These are phyloP conservation scores for Pomacea maculata DNA, from an alignment of 1,140 invertebrate species.

Conservation along the genomic window DNA sequence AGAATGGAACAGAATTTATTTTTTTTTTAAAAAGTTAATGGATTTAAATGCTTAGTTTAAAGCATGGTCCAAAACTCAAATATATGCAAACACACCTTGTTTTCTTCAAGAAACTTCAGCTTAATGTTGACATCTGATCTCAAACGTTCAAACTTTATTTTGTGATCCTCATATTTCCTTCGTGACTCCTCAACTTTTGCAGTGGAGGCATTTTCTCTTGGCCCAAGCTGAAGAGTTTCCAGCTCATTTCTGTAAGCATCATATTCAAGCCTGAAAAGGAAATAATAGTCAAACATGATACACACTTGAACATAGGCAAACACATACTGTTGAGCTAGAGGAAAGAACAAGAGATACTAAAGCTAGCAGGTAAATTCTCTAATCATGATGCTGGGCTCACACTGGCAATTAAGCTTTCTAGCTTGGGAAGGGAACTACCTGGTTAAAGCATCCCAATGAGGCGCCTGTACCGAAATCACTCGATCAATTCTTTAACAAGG, in stretches of 20 bases:
- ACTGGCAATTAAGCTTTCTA: too few relatives aligned
- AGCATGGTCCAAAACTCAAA: neutral
- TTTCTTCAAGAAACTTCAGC: conserved; percentile 95
- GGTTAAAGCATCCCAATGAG: too few relatives aligned
- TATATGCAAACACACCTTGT: conserved; percentile 75
- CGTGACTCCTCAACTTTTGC: conserved; percentile 81
- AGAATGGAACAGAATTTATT: too few relatives aligned
- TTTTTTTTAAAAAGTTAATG: too few relatives aligned
- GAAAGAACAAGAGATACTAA: too few relatives aligned
- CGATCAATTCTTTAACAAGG: too few relatives aligned
- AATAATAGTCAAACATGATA: conserved; percentile 4
- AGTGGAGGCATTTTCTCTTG: conserved; percentile 42
- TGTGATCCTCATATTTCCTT: conserved; percentile 83
- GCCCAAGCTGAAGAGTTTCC: conserved; percentile 71
- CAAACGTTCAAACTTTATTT: conserved; percentile 89
- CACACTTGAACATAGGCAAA: neutral
- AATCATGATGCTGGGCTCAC: too few relatives aligned
- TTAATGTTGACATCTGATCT: conserved; percentile 93
- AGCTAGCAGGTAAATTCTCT: too few relatives aligned
- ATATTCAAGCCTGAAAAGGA: conserved; percentile 84
- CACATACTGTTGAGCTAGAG: too few relatives aligned
- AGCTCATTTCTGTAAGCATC: conserved; percentile 95
- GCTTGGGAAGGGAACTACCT: too few relatives aligned
- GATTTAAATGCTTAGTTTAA: too few relatives aligned
- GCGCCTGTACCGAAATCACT: too few relatives aligned